Base-by-base conservation (phyloP, 2,113 vertebrate species). In the Oryzias javanicus region DNA sequence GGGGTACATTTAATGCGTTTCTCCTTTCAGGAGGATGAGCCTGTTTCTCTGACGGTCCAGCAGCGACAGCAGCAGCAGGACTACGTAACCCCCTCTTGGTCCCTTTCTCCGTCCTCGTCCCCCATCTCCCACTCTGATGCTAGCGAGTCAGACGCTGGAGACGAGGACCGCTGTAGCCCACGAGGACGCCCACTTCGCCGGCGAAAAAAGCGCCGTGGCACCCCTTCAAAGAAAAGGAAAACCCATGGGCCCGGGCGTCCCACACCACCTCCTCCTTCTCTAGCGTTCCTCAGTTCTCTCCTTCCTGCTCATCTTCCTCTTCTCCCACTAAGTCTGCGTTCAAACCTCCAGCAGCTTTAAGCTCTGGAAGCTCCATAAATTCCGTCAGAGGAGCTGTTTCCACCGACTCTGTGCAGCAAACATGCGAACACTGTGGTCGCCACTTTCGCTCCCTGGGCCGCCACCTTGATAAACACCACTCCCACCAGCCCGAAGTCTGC, bases 81-180 rank as follows among this genome's bases (percentile, higher is more conserved):
- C 6, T 91, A 88, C n/a, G 82, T 92, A 73, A 91, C 90, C 48
- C 91, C 92, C 0, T 93, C 92, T 22, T 92, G 92, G 92, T 91
- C 92, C 52, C 90, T 92, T 19, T 93, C 92, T 20, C 91, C 90
- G 2, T 91, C 91, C 3, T 91, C 90, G 42, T 91, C 90, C 13
- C 90, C 89, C 16, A 76, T 92, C 59, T 93, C 92, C 27, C 92
- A 90, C 70, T 92, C 91, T 14, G 90, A 91, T n/a, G 80, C 55
- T 58, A 92, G 89, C 18, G 88, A 91, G 65, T 90, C 89, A 2
- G 91, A 91, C 14, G 74, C 24, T 0, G 88, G 81, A 57, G 87
- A 86, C 0, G 87, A 89, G 48, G 86, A 81, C 55, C 82, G 72
- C 44, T 1, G 60, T 20, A 79, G 59, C 61, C 74, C 48, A 6